Evolutionary conservation across 2,888 invertebrate genomes (phyloP).

Genomic region (Aspidiotus rigidus): DNA sequence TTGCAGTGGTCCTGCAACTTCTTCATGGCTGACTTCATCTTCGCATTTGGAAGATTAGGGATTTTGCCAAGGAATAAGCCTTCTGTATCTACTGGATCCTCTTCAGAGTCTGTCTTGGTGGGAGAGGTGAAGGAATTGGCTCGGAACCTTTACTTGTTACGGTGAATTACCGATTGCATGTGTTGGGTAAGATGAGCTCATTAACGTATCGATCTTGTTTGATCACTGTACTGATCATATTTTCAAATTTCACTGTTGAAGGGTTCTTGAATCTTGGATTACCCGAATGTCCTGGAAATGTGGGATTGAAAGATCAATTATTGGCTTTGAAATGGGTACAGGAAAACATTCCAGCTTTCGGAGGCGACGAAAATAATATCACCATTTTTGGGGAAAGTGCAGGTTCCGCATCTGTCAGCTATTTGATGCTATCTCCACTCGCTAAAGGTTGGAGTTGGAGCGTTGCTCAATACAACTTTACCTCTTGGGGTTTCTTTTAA

Average conservation of each 20-base stretch:
- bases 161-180: conserved; percentile 64
- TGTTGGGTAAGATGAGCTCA: not conserved
- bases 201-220: not conserved
- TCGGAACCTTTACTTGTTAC: conserved; percentile 66
- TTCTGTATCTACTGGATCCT: too few relatives aligned
- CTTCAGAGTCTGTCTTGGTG: too few relatives aligned
- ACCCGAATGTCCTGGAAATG: conserved; percentile 1
- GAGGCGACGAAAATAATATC: not conserved
- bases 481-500: too few relatives aligned
- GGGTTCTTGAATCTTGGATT: not conserved
- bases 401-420: not conserved
- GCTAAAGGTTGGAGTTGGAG: not conserved
- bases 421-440: not conserved
- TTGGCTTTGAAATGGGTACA: not conserved
- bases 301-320: conserved; percentile 1
- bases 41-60: too few relatives aligned
- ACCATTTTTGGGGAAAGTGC: not conserved
- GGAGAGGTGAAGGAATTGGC: too few relatives aligned
- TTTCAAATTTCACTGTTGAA: not conserved
- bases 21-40: too few relatives aligned
- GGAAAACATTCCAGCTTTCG: not conserved
- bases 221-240: not conserved
- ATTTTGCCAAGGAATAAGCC: too few relatives aligned
- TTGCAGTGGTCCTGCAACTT: too few relatives aligned
- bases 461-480: not conserved